Base-by-base conservation (phyloP, 53 echinoderm and acorn worm species). In the Paracentrotus lividus region DNA sequence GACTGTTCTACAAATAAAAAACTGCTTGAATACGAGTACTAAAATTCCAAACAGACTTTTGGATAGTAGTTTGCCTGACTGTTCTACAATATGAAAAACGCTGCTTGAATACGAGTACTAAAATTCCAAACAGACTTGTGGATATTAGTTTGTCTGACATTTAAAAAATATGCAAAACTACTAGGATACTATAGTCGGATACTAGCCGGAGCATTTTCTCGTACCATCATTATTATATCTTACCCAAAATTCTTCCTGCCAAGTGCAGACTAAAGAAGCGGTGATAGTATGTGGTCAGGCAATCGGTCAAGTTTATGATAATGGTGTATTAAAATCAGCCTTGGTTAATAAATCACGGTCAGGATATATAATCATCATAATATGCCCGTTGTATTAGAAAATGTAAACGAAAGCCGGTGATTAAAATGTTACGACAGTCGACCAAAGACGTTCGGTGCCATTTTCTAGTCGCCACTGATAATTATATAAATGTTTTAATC, bases 341-440 rank as follows among this genome's bases (percentile, higher is more conserved):
- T n/a, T n/a, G n/a, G n/a, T n/a, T 81, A 45, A 81, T 81, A 81
- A 81, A 81, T 81, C 81, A 81, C 27, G 44, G 47, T 47, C 47
- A 13, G 8, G 47, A 81, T 10, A 45, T 26, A 49, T 45, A 81
- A 81, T 47, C 81, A 47, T 47, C 10, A 47, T n/a, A 81, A 81
- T 81, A 81, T 49, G 3, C 81, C 33, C 44, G 81, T 43, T 81
- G 81, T 45, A 81, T 81, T 81, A 81, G 81, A 81, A 49, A 81
- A 81, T 81, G 81, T 81, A 81, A 81, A 81, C 81, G 47, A 81
- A 81, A 26, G 26, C 81, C 49, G 81, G 81, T 49, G 81, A 81
- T 81, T 81, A 81, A 81, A 81, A 81, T 81, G 49, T 81, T 81
- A 81, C 81, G 81, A 81, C 81, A 81, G 47, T n/a, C 81, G 33